Percentiles rank a stretch among this genome's conserved stretches.
Conservation (phyloP, 2,888 invertebrate genomes). For the Girardia tigrina region DNA sequence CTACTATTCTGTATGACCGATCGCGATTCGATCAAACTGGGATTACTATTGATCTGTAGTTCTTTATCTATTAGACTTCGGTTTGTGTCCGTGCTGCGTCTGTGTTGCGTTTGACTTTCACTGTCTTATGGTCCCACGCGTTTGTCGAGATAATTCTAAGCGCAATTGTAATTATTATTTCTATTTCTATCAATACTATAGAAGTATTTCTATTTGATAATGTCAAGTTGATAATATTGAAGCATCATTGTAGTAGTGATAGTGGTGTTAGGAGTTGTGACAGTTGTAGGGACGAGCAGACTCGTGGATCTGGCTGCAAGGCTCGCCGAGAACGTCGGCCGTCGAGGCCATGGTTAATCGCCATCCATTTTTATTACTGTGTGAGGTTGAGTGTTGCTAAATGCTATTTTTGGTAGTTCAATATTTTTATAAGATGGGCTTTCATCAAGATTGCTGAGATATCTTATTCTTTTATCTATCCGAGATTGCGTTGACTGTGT, state of each 20-base stretch:
- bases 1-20: too few species aligned
- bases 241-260: too few species aligned
- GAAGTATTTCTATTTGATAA: too few species aligned
- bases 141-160: neutral
- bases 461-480: neutral
- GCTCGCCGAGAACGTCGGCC: too few species aligned
- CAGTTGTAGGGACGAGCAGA: too few species aligned
- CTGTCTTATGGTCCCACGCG: neutral
- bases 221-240: too few species aligned
- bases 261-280: too few species aligned
- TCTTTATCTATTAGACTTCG: neutral
- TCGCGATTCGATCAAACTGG: too few species aligned
- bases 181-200: too few species aligned
- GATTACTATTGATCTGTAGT: neutral
- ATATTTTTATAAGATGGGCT: neutral
- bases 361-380: neutral
- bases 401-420: neutral
- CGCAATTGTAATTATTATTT: neutral
- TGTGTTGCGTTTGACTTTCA: neutral
- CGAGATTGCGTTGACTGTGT: neutral
- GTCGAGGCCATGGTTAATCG: neutral
- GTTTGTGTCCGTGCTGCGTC: neutral
- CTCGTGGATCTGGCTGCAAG: too few species aligned
- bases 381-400: neutral
- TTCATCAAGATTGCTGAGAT: neutral